phyloP scores from a whole-genome alignment of 2,797 vertebrate genomes.

The Lacerta viridis region DNA sequence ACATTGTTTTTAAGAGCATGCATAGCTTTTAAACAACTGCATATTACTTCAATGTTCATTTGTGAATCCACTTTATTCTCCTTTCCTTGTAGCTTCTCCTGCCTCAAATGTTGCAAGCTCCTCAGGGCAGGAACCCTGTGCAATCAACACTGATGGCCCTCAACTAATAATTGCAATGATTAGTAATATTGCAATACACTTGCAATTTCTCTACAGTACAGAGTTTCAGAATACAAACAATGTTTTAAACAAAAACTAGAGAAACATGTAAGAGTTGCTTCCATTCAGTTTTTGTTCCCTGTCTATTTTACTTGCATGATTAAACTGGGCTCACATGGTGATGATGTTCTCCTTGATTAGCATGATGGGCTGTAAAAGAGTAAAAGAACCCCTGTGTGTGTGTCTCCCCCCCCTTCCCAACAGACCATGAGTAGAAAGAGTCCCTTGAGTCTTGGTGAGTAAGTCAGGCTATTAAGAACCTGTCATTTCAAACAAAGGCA shows the following conservation, averaged over 20 bases:
- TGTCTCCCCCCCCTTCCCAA: slow-evolving; percentile 43
- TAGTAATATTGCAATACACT: background rate
- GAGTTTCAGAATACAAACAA: background rate
- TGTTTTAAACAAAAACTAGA: slow-evolving; percentile 25
- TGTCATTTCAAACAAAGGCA: slow-evolving; percentile 75
- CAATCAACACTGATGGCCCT: background rate
- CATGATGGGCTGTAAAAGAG: slow-evolving; percentile 54
- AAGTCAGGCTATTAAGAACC: slow-evolving; percentile 76
- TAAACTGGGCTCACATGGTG: slow-evolving; percentile 67
- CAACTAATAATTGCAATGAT: background rate
- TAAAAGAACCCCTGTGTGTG: slow-evolving; percentile 43
- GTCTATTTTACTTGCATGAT: slow-evolving; percentile 70
- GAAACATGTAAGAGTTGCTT: rapidly evolving
- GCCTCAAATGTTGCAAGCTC: background rate
- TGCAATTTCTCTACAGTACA: background rate
- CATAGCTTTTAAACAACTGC: background rate
- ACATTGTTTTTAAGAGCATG: too few species aligned
- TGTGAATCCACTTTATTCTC: background rate
- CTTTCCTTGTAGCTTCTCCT: background rate
- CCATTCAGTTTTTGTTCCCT: slow-evolving; percentile 24
- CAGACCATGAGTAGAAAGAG: slow-evolving; percentile 67
- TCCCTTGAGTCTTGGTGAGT: slow-evolving; percentile 74
- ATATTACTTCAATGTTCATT: background rate
- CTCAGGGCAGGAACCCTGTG: background rate
- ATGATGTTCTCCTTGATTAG: slow-evolving; percentile 71